phyloP scores from a whole-genome alignment of 2,888 invertebrate species.

The Oscheius onirici region DNA sequence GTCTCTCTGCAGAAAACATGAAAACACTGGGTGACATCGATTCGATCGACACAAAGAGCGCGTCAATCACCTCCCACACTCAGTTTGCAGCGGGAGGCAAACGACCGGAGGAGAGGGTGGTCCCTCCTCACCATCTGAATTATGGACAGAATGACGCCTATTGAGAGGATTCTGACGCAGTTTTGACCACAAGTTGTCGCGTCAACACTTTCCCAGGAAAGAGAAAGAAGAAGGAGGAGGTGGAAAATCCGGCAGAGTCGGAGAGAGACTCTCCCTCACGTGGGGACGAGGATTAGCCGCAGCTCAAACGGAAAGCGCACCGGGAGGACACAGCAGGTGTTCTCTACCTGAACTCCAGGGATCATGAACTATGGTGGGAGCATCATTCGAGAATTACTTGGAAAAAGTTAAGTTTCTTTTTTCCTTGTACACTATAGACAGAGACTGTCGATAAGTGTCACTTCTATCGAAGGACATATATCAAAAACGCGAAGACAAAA shows the following conservation, averaged over 20 bases:
- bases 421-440: too few relatives aligned
- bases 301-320: conserved; percentile 17
- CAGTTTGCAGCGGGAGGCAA: conserved; percentile 10
- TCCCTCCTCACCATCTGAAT: conserved; percentile 1
- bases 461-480: too few relatives aligned
- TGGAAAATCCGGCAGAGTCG: not conserved
- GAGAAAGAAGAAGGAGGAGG: not conserved
- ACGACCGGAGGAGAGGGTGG: conserved; percentile 4
- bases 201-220: not conserved
- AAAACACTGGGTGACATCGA: conserved; percentile 10
- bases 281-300: conserved; percentile 28
- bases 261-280: conserved; percentile 18
- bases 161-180: not conserved
- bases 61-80: conserved; percentile 27
- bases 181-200: not conserved
- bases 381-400: too few relatives aligned
- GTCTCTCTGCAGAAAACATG: too few relatives aligned
- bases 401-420: too few relatives aligned
- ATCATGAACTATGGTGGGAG: not conserved
- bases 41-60: conserved; percentile 15
- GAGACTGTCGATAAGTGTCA: too few relatives aligned
- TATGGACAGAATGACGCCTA: conserved; percentile 19
- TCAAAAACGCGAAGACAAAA: too few relatives aligned
- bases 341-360: not conserved
- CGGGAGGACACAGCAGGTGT: not conserved